These are phyloP conservation scores for Meteorus cinctellus DNA, from an alignment of 2,888 invertebrate genomes.

Conservation along the genomic window DNA sequence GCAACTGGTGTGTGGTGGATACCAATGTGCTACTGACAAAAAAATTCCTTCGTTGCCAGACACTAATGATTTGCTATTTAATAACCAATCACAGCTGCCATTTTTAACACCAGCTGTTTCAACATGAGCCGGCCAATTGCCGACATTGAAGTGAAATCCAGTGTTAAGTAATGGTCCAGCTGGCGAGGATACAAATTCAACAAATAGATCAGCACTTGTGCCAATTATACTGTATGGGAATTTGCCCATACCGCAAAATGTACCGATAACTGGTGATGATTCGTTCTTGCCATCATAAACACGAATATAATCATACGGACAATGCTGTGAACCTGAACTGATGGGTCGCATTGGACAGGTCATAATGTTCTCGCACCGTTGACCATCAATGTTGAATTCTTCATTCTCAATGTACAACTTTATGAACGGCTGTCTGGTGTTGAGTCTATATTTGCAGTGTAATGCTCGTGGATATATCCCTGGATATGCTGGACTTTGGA, in stretches of 20 bases:
- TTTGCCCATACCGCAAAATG: constrained; percentile 91
- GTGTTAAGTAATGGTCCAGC: constrained; percentile 93
- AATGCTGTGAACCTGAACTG: constrained; percentile 89
- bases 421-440: constrained; percentile 91
- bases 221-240: constrained; percentile 96
- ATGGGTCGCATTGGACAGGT: constrained; percentile 95
- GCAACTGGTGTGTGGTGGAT: constrained; percentile 93
- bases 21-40: constrained; percentile 94
- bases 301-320: constrained; percentile 91
- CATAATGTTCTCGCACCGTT: constrained; percentile 95
- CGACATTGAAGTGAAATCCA: constrained; percentile 95
- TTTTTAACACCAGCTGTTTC: constrained; percentile 91
- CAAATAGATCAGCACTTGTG: constrained; percentile 90
- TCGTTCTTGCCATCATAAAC: constrained; percentile 94
- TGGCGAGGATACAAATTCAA: constrained; percentile 91
- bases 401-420: constrained; percentile 94
- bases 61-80: constrained; percentile 86
- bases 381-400: constrained; percentile 95
- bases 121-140: constrained; percentile 94
- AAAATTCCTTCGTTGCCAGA: constrained; percentile 92
- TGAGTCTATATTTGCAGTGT: constrained; percentile 92
- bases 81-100: constrained; percentile 91
- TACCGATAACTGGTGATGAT: constrained; percentile 89
- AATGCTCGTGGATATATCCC: constrained; percentile 93
- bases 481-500: constrained; percentile 94